Evolutionary conservation across 2,113 vertebrate genomes (phyloP), one percentile per base, ranked within the genome.

Genomic region (Notothenia rossii): DNA sequence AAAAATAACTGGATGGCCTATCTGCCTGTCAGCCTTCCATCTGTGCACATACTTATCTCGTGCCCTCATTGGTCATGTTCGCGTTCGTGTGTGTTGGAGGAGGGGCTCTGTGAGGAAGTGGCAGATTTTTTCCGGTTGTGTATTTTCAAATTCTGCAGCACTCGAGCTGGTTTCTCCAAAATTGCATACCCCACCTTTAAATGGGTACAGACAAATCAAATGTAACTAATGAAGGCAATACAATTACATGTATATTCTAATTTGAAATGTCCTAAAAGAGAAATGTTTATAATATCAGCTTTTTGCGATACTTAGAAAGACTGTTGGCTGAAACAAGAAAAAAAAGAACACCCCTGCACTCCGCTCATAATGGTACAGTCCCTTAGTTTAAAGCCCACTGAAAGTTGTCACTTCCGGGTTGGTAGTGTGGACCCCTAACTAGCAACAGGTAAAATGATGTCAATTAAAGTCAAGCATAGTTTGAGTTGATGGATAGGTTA

Each of bases 351-450:
- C 10, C 36, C 59, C 36, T 43, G 2, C 59, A 61, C 36, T 43
- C 10, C 40, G 3, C 36, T 61, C 17, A 61, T 12, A 33, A n/a
- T 61, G 59, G 59, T 61, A 61, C 18, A 43, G 59, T 61, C 59
- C 25, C 10, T 14, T 4, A 3, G 22, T 29, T 29, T 58, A 58
- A 29, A 15, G 13, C 1, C 55, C 22, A 33, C 8, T 58, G 6
- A 14, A 29, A 58, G 25, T 2, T 7, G 4, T 15, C 1, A 4
- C 0, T 0, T 3, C 25, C 3, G 0, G 25, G 15, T 58, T 15
- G 7, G 0, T 22, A 1, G 22, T 58, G 7, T 33, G 55, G 55
- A 58, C 55, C 13, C 3, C 0, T 1, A 15, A 15, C 22, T 11
- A 7, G 15, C 9, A 36, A 29, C 4, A 60, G 58, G 58, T 60